Evolutionary conservation across 2,113 vertebrate genomes (phyloP), one percentile per base, ranked within the genome.

Genomic region (Neodon shergylaensis): DNA sequence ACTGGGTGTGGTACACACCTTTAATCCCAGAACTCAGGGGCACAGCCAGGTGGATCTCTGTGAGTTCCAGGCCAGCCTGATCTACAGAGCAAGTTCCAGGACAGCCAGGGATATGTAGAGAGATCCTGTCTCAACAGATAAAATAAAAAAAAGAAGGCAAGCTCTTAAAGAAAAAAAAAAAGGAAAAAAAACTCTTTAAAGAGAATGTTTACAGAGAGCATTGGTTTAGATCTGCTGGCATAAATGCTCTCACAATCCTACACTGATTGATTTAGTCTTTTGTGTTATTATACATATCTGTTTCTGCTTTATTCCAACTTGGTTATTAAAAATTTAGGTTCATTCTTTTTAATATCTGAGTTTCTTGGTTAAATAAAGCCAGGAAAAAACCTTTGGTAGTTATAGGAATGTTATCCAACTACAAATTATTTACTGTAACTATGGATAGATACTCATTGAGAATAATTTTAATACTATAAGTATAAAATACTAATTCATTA

Each of bases 381-480:
- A 87, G 68, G 47, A 83, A 96, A 94, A 70, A 52, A 74, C 79
- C 88, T 88, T 92, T 92, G 79, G 0, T 93, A 95, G 44, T 58
- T 95, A 82, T 54, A 85, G 24, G 14, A 24, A 95, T 94, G n/a
- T 77, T 81, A 97, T 19, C 49, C 22, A 94, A 88, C 54, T 96
- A 7, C 68, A 58, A 91, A n/a, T 74, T 26, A 86, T 63, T 95
- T 88, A 86, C 22, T 81, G 7, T 86, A 91, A 94, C 86, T 93
- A 86, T 82, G 61, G 31, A 65, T 83, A 74, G 63, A 74, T 12
- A 88, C 73, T 82, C 90, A 42, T 63, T 96, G 81, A 79, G 61
- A 83, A 91, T 88, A 96, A 90, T 94, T 94, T 92, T 95, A 93
- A 85, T 44, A 82, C 33, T 95, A 70, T 66, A 78, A 95, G 63